Conservation (phyloP, 1,140 invertebrate species). For the Drosophila sulfurigaster region DNA sequence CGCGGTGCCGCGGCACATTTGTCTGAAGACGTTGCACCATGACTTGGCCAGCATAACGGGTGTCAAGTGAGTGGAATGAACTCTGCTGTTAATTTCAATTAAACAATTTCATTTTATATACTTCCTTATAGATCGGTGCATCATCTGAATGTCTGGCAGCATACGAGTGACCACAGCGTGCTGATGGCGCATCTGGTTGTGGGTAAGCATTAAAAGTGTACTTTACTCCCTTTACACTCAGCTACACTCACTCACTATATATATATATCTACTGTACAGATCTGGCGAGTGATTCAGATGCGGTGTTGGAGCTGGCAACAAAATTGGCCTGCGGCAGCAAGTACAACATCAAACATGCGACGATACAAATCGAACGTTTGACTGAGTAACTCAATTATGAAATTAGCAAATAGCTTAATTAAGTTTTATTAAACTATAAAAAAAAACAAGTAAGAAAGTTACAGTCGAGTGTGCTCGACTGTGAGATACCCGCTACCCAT, state of each 20-base stretch:
- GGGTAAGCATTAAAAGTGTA: constrained; percentile 85
- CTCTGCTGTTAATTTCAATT: neutral
- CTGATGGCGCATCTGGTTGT: constrained; percentile 91
- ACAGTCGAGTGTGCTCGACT: no score
- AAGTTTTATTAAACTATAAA: constrained; percentile 21
- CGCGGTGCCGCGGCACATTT: constrained; percentile 88
- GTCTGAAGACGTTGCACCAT: constrained; percentile 83
- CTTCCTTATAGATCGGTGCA: constrained; percentile 87
- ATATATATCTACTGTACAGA: constrained; percentile 79
- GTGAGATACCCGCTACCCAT: no score
- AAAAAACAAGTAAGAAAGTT: no score
- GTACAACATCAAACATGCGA: constrained; percentile 87
- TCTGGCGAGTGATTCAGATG: constrained; percentile 85
- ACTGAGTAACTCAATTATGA: constrained; percentile 39
- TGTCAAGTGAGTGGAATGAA: constrained; percentile 86
- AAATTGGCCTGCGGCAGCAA: constrained; percentile 85
- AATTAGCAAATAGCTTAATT: constrained; percentile 34
- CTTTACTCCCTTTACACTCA: neutral
- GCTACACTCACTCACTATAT: neutral
- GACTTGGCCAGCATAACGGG: constrained; percentile 88
- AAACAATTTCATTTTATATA: neutral
- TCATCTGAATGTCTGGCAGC: constrained; percentile 92
- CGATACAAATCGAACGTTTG: constrained; percentile 87
- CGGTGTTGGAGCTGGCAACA: constrained; percentile 86
- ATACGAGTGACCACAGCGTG: constrained; percentile 90